Percentiles rank a stretch among this genome's conserved stretches.
Conservation (phyloP, 64 coral and sea anemone genomes). For the Stichodactyla helianthus region DNA sequence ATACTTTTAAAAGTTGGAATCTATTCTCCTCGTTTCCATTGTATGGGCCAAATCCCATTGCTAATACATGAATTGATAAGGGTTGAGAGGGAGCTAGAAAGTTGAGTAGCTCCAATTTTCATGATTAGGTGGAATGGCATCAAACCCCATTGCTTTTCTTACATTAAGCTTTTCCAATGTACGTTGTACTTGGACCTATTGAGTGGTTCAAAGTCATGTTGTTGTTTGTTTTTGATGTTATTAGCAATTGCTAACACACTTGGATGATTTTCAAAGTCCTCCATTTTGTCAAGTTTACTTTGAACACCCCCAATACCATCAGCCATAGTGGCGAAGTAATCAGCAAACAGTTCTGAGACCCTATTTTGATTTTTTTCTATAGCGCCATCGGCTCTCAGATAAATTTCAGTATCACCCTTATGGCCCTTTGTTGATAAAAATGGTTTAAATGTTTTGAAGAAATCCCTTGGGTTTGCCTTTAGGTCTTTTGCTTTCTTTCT, state of each 20-base stretch:
- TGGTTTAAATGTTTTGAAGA: too few species aligned
- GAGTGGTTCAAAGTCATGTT: too few species aligned
- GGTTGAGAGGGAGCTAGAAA: constrained; percentile 14
- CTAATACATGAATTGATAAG: constrained; percentile 30
- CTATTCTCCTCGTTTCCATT: constrained; percentile 21
- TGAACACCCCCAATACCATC: background rate
- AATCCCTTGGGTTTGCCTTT: too few species aligned
- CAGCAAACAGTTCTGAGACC: constrained; percentile 4
- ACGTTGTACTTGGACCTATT: background rate
- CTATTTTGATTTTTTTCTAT: constrained; percentile 9
- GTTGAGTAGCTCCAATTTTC: background rate
- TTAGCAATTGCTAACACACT: constrained; percentile 17
- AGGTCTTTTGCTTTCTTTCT: constrained; percentile 24
- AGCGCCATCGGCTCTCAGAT: background rate
- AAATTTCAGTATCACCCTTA: too few species aligned
- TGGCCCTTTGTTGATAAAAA: constrained; percentile 3
- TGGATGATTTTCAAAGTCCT: too few species aligned
- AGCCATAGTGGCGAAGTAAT: background rate
- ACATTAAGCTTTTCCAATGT: constrained; percentile 12
- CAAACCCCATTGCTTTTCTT: too few species aligned
- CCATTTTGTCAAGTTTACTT: too few species aligned
- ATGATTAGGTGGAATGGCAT: background rate
- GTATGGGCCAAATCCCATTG: constrained; percentile 19
- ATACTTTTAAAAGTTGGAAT: constrained; percentile 28
- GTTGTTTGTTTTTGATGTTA: too few species aligned